Percentiles rank a stretch among this genome's conserved stretches.
Conservation (phyloP, 2,113 vertebrate genomes). For the Platichthys flesus region DNA sequence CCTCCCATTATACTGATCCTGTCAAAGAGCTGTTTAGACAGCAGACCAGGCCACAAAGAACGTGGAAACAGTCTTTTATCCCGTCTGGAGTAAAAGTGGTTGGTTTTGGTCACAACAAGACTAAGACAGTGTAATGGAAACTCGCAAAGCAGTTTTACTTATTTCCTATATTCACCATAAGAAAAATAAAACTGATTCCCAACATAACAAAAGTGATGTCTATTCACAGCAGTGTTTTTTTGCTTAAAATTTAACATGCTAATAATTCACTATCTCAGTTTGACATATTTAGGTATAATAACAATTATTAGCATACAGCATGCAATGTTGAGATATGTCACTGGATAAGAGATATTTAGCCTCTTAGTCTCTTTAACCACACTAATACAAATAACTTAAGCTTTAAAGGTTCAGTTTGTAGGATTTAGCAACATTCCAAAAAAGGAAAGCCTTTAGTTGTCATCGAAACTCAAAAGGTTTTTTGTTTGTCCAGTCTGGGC, state of each 20-base stretch:
- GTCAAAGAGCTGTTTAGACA: constrained; percentile 26
- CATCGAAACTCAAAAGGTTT: no score
- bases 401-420: no score
- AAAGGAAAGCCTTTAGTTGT: no score
- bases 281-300: not conserved
- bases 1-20: constrained; percentile 24
- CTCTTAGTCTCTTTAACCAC: no score
- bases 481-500: no score
- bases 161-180: no score
- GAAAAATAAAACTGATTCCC: not conserved
- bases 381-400: no score
- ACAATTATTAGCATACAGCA: not conserved
- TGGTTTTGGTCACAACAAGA: not conserved
- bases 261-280: not conserved
- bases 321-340: no score
- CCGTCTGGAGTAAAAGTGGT: not conserved
- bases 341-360: no score
- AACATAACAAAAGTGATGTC: no score
- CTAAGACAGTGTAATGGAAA: not conserved
- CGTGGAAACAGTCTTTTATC: constrained; percentile 7
- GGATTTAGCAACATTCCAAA: no score
- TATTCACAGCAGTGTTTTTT: no score
- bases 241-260: not conserved
- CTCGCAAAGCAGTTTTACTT: not conserved
- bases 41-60: not conserved